These are phyloP conservation scores for Gavialis gangeticus DNA, from an alignment of 2,113 vertebrate species.

Conservation along the genomic window DNA sequence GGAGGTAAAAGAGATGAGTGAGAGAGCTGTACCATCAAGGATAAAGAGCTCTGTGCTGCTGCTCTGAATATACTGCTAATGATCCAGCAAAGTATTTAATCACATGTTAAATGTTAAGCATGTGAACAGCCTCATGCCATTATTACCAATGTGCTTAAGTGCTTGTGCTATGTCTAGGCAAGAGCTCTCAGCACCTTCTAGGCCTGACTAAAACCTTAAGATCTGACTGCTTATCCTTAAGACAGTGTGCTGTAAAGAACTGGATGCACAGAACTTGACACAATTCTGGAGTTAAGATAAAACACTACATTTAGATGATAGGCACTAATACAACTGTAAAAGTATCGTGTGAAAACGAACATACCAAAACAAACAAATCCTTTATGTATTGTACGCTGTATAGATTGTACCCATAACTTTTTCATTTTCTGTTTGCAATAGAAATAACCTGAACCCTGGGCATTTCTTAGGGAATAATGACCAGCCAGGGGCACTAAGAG, in stretches of 20 bases:
- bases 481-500: not conserved
- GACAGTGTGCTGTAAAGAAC: not conserved
- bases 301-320: not conserved
- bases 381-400: too few species aligned
- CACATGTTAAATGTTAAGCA: slow-evolving; percentile 21
- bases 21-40: not conserved
- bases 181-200: not conserved
- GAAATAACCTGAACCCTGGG: not conserved
- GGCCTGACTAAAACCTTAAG: not conserved
- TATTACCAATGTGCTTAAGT: not conserved
- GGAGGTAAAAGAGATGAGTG: not conserved
- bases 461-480: slow-evolving; percentile 7
- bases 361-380: not conserved
- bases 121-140: not conserved
- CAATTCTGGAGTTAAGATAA: not conserved
- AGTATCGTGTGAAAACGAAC: too few species aligned
- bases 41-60: not conserved
- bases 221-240: not conserved
- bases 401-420: too few species aligned
- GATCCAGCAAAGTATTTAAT: slow-evolving; percentile 21
- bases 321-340: not conserved
- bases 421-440: not conserved
- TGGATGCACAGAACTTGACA: not conserved
- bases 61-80: not conserved
- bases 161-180: not conserved